Evolutionary conservation across 2,888 invertebrate species (phyloP), one percentile per base, ranked within the genome.

Genomic region (Drosophila picticornis): DNA sequence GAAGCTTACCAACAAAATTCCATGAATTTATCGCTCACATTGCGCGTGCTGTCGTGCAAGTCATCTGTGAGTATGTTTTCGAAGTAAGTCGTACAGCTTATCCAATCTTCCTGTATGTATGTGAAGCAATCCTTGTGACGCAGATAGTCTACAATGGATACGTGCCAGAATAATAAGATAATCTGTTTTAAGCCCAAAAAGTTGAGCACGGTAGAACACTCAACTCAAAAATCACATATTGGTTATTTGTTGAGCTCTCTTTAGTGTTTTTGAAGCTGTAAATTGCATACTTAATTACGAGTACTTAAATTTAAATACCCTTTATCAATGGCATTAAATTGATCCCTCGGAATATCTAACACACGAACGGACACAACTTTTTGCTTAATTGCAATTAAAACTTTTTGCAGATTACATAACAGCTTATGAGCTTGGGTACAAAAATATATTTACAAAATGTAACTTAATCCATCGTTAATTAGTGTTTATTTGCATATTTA

Each of bases 1-100:
- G 34, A 29, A 50, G 80, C 91, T 81, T 88, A 93, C 93, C 93
- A 93, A 63, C 93, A 93, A 67, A 93, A 93, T 62, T 93, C 92
- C 86, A 93, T 88, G 60, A 92, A 93, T 76, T 92, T 93, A 34
- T 87, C 89, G 53, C 90, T 93, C 0, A 90, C 80, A 80, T 93
- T 93, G 36, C 85, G 88, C 10, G 77, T 73, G 13, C 64, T 67
- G 22, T 85, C 84, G 46, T 91, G 88, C 63, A 93, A 68, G 68
- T 93, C 93, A 29, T 93, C 92, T 5, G 86, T 78, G 19, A 93
- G 74, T 65, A 93, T 91, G 40, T 80, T 85, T 68, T 93, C 91
- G 73, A 93, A 93, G 3, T 90, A 88, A 40, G 78, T 80, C 9
- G 91, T 91, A 71, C 93, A 93, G 69, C 77, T 85, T 50, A 92